phyloP scores from a whole-genome alignment of 2,113 vertebrate species.

The Oncorhynchus clarkii region DNA sequence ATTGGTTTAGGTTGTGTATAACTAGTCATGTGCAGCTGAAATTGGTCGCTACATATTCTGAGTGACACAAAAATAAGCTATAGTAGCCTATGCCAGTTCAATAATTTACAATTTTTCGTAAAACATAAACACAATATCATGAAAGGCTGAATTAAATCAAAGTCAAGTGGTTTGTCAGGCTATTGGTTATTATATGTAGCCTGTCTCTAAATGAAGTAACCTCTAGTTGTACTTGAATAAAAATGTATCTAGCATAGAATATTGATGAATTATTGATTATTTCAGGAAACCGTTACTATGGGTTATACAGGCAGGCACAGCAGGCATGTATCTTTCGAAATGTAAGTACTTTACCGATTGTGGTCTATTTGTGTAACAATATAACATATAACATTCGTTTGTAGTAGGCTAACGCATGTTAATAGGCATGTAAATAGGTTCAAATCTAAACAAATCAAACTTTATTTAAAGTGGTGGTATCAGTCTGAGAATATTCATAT shows the following conservation, averaged over 20 bases:
- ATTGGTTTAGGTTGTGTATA: not conserved
- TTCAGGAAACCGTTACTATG: not conserved
- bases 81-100: not conserved
- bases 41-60: not conserved
- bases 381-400: too few relatives aligned
- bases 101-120: not conserved
- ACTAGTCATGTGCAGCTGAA: not conserved
- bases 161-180: not conserved
- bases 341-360: too few relatives aligned
- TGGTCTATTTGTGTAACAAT: too few relatives aligned
- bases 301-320: too few relatives aligned
- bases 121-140: not conserved
- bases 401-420: too few relatives aligned
- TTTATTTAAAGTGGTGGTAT: too few relatives aligned
- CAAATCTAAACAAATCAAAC: too few relatives aligned
- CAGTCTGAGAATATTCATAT: too few relatives aligned
- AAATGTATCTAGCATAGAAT: not conserved
- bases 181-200: not conserved
- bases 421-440: too few relatives aligned
- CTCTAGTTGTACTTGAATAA: not conserved
- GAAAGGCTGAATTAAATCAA: not conserved
- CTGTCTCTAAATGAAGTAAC: not conserved
- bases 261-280: not conserved
- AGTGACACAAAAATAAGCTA: not conserved
- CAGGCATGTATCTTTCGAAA: too few relatives aligned